Base-by-base conservation (phyloP, 2,797 vertebrate genomes). In the Megaceryle alcyon region DNA sequence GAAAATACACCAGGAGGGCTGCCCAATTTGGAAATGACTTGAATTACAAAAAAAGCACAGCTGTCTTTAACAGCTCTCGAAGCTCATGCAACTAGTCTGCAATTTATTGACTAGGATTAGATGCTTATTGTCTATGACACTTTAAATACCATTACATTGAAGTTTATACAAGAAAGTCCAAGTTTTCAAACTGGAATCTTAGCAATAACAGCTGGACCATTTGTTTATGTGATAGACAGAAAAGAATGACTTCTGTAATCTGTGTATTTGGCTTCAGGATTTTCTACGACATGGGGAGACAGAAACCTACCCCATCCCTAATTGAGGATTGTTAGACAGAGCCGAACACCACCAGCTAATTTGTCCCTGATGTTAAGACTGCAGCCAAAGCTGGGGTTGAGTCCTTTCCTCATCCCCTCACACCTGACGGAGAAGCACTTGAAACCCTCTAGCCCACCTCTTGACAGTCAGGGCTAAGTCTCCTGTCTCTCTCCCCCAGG, bases 111-210 rank as follows among this genome's bases (percentile, higher is more conserved):
- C 98, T 95, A 97, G 98, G 98, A 98, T 98, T 98, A 98, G 98
- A 98, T 96, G 97, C 98, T 98, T 98, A 98, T 98, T 98, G 98
- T 98, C 98, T 98, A 97, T 98, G 98, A 98, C 98, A 98, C 98
- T 98, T 98, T 98, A 98, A 98, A 98, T 98, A 98, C 98, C 98
- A 98, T 98, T 98, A 98, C 98, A 98, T 98, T 97, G 97, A 98
- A 98, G 98, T 98, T 98, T 98, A 98, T 98, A 98, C 96, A 98
- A 98, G 98, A 98, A 98, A 98, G 98, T 98, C 98, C 98, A 98
- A 98, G 98, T 98, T 98, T 97, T 98, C 97, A 98, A 98, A 98
- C 97, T 98, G 98, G 98, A 98, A 98, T 98, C 98, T 97, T 98
- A 97, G 97, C 96, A 97, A 95, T 97, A 98, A 98, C 98, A 98